Base-by-base conservation (phyloP, 2,113 vertebrate species). In the Esox niger region DNA sequence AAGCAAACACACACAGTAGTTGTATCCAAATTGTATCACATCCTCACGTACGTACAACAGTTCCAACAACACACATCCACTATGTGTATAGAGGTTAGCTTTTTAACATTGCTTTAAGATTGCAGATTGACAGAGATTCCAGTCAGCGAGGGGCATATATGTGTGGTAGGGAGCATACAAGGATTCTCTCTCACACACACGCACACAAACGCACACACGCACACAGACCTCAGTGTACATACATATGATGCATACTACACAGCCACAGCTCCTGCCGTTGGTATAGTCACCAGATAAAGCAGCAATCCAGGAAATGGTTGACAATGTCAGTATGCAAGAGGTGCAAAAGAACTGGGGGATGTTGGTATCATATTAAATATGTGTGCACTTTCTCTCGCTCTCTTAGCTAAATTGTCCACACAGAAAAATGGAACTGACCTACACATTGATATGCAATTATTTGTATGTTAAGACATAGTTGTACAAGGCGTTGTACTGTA, bases 21-120 rank as follows among this genome's bases (percentile, higher is more conserved):
- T 92, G 89, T 89, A 91, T 92, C 90, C 94, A 90, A 94, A 82
- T 77, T 76, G 20, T 73, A 86, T 90, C 91, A 91, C 91, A 81
- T 84, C 83, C 91, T 91, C 87, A 91, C 90, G 78, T 73, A 91
- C 90, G 78, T 73, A 88, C 84, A 66, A 87, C 83, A 74, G 88
- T 86, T 81, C 73, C 87, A 91, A 94, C 91, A 93, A 93, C 92
- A 93, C 93, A 95, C 92, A 92, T 90, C 91, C 93, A 94, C 85
- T 91, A 90, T 79, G 67, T 72, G 91, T 92, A 92, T 91, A 91
- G 90, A 91, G 89, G 89, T 89, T 93, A 91, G 91, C 87, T 88
- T 86, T 70, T 83, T 69, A 88, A 91, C 81, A 87, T 82, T 77
- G 78, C 77, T 75, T 82, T 75, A 79, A 81, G 81, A 66, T 70